These are phyloP conservation scores for Sylvietta virens DNA, from an alignment of 2,113 vertebrate genomes.

Conservation along the genomic window DNA sequence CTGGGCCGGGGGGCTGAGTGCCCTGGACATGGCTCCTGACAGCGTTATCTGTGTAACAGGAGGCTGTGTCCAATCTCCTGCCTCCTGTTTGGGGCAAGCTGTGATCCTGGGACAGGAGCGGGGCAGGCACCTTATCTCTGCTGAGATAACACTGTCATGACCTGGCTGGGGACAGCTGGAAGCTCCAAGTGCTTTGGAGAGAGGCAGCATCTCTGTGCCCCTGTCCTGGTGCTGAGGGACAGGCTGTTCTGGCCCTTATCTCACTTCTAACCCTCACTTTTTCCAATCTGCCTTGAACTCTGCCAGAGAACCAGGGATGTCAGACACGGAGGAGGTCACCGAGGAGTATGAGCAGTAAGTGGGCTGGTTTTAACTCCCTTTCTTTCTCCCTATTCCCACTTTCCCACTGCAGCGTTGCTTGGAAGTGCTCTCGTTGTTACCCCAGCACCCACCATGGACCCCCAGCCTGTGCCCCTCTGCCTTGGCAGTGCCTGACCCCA, in stretches of 20 bases:
- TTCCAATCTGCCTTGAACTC: not conserved
- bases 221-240: not conserved
- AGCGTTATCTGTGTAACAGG: not conserved
- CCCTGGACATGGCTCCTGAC: not conserved
- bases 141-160: not conserved
- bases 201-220: not conserved
- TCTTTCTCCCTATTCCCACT: not conserved
- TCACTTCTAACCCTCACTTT: not conserved
- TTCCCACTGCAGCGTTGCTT: not conserved
- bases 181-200: not conserved
- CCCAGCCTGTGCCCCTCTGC: not conserved
- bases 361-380: not conserved
- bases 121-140: not conserved
- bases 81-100: not conserved
- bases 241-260: not conserved
- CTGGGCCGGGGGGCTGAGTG: not conserved
- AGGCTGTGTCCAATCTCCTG: not conserved
- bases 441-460: not conserved
- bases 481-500: not conserved
- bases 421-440: not conserved
- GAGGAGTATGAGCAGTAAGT: slow-evolving; percentile 88
- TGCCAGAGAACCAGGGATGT: slow-evolving; percentile 76
- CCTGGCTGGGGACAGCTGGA: not conserved
- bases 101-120: not conserved
- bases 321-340: slow-evolving; percentile 79